Evolutionary conservation across 2,113 vertebrate species (phyloP), one percentile per base, ranked within the genome.

Genomic region (Chaetorhynchus papuensis): DNA sequence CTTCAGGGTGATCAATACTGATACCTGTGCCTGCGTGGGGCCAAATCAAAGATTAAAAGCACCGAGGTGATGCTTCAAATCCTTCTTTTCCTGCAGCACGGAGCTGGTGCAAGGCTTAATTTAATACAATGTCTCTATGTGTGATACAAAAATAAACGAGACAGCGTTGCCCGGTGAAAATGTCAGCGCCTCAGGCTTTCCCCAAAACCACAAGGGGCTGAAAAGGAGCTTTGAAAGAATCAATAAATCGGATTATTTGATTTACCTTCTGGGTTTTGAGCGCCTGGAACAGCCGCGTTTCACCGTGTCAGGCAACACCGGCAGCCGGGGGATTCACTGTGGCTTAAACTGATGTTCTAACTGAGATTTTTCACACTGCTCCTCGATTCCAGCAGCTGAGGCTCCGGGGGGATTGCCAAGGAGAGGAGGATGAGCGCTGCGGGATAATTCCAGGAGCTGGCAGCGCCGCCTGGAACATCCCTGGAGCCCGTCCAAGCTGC

Each of bases 361-460:
- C 5, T 15, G 72, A 72, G 61, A 24, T 83, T 89, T 90, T 57
- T 74, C 66, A 11, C 69, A 3, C 28, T 1, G 0, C 24, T 60
- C 35, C 59, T 49, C 2, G 20, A 22, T 28, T 22, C 26, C 61
- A 75, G 88, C 85, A 95, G 88, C 90, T 91, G 87, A 93, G 53
- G 72, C 92, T 91, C 15, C 24, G 49, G 60, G 64, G 74, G 24
- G 3, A 31, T 14, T 84, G 79, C 69, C 87, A 69, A 33, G 52
- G 41, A 94, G 86, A 94, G 86, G 63, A 33, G 37, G 13, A 27
- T 15, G 59, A 91, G 87, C 1, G 39, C 54, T 52, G 83, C 45
- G 30, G 89, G n/a, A 33, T 33, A 21, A 87, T 60, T 42, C 44
- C 65, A 56, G 41, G 90, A 87, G 87, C 81, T 96, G 88, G 84